Base-by-base conservation (phyloP, 2,888 invertebrate species). In the Furcula furcula region DNA sequence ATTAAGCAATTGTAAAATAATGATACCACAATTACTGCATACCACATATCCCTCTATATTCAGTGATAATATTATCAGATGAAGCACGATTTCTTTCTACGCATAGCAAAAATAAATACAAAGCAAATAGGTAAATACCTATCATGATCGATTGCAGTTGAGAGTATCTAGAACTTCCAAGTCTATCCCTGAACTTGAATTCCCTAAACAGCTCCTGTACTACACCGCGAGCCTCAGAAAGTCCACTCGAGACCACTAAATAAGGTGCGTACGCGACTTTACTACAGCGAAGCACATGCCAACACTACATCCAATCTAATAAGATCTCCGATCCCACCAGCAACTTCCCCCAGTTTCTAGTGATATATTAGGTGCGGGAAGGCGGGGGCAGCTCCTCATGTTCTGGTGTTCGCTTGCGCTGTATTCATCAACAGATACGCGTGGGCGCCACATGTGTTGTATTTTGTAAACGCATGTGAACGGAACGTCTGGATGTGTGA, bases 241-340 rank as follows among this genome's bases (percentile, higher is more conserved):
- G 43, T 59, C 60, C 50, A 49, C 43, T 48, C 47, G 41, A 26
- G 58, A 61, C 49, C 55, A 47, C 75, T 76, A 75, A 73, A 78
- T 72, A 76, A 58, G 76, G 77, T 48, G 68, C 63, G 70, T 64
- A 62, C 66, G 56, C 46, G 47, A 42, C 55, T 46, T 61, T 63
- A 71, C 66, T 62, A 63, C 57, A 35, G 40, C 34, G 13, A 7
- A 36, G 46, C 57, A 54, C 58, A 64, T 60, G 64, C 58, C 54
- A 64, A 53, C 41, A 56, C 34, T 13, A 32, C 15, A 13, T 6
- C 65, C 63, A 65, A n/a, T 19, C 22, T 32, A 46, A 4, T 1
- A 7, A 35, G 57, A 60, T 7, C 60, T 36, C 39, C 46, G n/a
- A 22, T 27, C 29, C 6, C 11, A 12, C 7, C 11, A 23, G 28